These are phyloP conservation scores for Stratiomys singularior DNA, from an alignment of 2,888 invertebrate genomes.

Conservation along the genomic window DNA sequence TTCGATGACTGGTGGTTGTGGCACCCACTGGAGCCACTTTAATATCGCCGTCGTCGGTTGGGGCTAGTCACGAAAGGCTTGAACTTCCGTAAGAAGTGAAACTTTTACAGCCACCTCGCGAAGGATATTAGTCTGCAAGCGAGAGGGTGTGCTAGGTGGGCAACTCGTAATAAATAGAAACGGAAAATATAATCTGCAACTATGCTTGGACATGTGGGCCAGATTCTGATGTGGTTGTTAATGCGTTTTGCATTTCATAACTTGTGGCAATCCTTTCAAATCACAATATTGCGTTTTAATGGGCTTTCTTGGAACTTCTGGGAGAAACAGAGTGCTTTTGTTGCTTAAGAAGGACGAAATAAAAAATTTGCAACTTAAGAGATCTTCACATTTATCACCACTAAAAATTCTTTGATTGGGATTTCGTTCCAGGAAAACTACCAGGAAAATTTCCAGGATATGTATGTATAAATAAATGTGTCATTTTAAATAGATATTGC, in stretches of 20 bases:
- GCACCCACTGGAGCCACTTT: conserved; percentile 25
- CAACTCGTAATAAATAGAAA: neutral
- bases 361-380: no score
- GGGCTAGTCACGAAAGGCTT: conserved; percentile 12
- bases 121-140: neutral
- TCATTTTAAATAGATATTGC: no score
- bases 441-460: no score
- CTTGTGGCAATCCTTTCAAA: neutral
- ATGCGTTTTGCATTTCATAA: neutral
- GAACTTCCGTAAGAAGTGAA: neutral
- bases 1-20: conserved; percentile 13
- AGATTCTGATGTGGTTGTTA: conserved; percentile 22
- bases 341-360: no score
- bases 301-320: no score
- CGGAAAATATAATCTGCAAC: neutral
- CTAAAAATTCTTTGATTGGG: no score
- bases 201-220: neutral
- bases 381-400: no score
- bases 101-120: neutral
- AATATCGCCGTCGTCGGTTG: no score
- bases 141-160: neutral
- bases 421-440: no score
- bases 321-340: no score
- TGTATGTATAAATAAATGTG: no score
- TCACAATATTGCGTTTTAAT: no score